Evolutionary conservation across 2,113 vertebrate genomes (phyloP).

Genomic region (Melozone crissalis): DNA sequence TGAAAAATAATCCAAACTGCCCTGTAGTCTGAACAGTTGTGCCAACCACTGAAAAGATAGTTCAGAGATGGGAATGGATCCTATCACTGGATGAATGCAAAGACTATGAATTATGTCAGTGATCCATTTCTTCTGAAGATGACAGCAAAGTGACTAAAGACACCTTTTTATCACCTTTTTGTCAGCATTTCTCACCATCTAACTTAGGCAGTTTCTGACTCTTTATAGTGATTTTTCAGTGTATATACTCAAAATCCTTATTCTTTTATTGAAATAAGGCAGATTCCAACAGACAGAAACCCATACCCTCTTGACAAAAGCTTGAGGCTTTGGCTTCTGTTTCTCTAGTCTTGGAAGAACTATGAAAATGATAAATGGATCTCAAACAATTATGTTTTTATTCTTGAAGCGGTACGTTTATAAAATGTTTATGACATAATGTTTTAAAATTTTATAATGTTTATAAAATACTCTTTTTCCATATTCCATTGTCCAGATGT

Average conservation of each 20-base stretch:
- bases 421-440: too few species aligned
- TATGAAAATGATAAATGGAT: not conserved
- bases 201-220: not conserved
- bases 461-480: not conserved
- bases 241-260: not conserved
- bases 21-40: not conserved
- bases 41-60: not conserved
- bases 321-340: not conserved
- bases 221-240: not conserved
- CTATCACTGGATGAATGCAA: not conserved
- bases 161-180: not conserved
- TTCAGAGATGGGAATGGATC: not conserved
- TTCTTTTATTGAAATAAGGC: not conserved
- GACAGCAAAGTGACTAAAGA: not conserved
- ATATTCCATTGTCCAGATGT: not conserved
- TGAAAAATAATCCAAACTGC: not conserved
- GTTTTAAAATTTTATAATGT: too few species aligned
- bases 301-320: not conserved
- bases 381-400: not conserved
- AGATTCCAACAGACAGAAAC: not conserved
- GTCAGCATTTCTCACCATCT: not conserved
- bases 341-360: not conserved
- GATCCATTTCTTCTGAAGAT: not conserved
- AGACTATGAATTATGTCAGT: not conserved
- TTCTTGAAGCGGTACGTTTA: not conserved